phyloP scores from a whole-genome alignment of 2,888 invertebrate species.

The Scelioninae gen. 2 region DNA sequence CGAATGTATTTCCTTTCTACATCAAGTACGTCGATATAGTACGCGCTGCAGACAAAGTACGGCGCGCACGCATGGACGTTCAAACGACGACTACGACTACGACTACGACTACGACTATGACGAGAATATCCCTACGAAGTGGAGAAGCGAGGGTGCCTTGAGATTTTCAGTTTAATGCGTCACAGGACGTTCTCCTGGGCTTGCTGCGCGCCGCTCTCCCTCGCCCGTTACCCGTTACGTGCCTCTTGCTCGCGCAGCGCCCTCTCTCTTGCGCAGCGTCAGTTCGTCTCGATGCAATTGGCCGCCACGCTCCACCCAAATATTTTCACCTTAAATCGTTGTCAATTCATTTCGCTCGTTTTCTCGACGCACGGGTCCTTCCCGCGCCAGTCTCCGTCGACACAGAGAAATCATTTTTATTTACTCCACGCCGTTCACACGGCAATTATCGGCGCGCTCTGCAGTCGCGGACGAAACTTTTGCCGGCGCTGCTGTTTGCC shows the following conservation, averaged over 20 bases:
- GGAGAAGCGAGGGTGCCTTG: conserved; percentile 68
- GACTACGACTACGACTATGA: no score
- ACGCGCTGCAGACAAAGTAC: conserved; percentile 32
- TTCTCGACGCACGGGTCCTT: conserved; percentile 16
- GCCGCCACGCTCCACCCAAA: neutral
- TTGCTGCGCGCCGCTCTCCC: conserved; percentile 65
- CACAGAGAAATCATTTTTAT: conserved; percentile 65
- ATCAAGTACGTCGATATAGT: conserved; percentile 29
- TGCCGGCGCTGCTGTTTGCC: conserved; percentile 64
- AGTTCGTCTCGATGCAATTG: conserved; percentile 28
- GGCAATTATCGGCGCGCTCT: conserved; percentile 14
- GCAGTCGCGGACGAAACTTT: conserved; percentile 60
- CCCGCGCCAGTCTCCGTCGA: conserved; percentile 4
- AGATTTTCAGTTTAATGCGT: conserved; percentile 73
- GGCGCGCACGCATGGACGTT: conserved; percentile 51
- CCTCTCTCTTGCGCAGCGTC: conserved; percentile 42
- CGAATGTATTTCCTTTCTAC: conserved; percentile 19
- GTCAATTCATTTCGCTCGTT: neutral
- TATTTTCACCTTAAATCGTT: conserved; percentile 24
- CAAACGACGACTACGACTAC: conserved; percentile 24
- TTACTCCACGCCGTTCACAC: conserved; percentile 14
- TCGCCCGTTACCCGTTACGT: conserved; percentile 42
- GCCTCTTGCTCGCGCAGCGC: conserved; percentile 29
- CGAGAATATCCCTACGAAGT: conserved; percentile 46
- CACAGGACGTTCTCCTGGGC: conserved; percentile 71